Percentiles rank a stretch among this genome's conserved stretches.
Conservation (phyloP, 2,888 invertebrate species). For the Ganaspis brasiliensis region DNA sequence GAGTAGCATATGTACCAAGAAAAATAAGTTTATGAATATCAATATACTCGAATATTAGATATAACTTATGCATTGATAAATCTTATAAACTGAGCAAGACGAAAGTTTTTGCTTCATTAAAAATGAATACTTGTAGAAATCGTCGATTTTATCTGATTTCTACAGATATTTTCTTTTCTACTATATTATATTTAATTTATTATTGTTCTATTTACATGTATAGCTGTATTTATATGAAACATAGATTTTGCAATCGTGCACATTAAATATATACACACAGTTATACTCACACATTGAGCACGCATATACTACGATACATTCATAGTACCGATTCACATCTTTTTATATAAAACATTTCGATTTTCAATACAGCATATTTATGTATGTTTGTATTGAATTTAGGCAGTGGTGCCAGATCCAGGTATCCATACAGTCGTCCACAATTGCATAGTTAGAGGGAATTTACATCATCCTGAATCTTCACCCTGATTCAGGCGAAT, state of each 20-base stretch:
- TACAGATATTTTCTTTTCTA: neutral
- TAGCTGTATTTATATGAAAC: neutral
- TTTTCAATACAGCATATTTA: neutral
- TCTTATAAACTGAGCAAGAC: neutral
- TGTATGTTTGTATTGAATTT: neutral
- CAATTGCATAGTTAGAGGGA: no score
- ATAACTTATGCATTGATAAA: neutral
- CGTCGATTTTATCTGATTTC: neutral
- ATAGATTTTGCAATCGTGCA: neutral
- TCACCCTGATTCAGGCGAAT: neutral
- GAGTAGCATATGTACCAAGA: neutral
- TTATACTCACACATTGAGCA: neutral
- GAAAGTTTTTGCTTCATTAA: neutral
- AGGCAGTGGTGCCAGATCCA: neutral
- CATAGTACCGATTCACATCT: no score
- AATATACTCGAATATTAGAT: neutral
- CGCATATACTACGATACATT: neutral
- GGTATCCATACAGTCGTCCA: no score
- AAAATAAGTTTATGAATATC: neutral
- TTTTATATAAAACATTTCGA: neutral
- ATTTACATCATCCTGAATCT: no score
- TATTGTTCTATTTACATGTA: slow-evolving; percentile 7
- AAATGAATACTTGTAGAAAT: neutral
- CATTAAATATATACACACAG: neutral
- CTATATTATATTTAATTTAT: neutral